These are phyloP conservation scores for Morone chrysops DNA, from an alignment of 2,113 vertebrate species.

Conservation along the genomic window DNA sequence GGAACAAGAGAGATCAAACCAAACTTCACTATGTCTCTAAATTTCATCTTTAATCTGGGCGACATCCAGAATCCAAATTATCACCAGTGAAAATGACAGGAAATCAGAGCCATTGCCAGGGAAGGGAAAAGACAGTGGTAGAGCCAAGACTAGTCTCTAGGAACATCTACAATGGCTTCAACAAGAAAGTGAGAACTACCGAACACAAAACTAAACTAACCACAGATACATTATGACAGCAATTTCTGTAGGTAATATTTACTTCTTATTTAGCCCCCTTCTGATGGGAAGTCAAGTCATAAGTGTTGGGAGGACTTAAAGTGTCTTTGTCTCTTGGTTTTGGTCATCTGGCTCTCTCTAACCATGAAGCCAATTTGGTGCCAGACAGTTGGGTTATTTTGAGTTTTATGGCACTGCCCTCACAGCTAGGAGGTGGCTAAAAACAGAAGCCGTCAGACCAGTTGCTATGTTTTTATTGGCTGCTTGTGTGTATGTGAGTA, in stretches of 20 bases:
- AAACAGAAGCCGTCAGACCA: conserved; percentile 30
- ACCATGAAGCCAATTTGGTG: conserved; percentile 3
- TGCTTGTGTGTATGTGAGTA: neutral
- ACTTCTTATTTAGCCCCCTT: neutral
- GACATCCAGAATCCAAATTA: neutral
- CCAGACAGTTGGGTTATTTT: conserved; percentile 34
- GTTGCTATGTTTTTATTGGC: conserved; percentile 10
- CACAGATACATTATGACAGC: neutral
- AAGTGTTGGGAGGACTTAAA: neutral
- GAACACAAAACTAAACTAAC: neutral
- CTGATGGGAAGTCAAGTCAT: neutral
- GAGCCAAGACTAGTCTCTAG: neutral
- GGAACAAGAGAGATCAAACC: neutral
- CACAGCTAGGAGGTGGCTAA: conserved; percentile 9
- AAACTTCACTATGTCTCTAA: neutral
- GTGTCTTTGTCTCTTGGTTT: neutral
- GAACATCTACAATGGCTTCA: neutral
- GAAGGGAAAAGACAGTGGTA: neutral
- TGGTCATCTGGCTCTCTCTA: conserved; percentile 11
- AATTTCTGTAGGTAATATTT: neutral
- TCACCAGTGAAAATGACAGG: neutral
- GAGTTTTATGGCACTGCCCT: conserved; percentile 27
- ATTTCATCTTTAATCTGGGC: neutral
- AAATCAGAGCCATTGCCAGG: neutral
- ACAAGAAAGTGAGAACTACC: neutral